These are phyloP conservation scores for Acronicta aceris DNA, from an alignment of 2,888 invertebrate species.

Conservation along the genomic window DNA sequence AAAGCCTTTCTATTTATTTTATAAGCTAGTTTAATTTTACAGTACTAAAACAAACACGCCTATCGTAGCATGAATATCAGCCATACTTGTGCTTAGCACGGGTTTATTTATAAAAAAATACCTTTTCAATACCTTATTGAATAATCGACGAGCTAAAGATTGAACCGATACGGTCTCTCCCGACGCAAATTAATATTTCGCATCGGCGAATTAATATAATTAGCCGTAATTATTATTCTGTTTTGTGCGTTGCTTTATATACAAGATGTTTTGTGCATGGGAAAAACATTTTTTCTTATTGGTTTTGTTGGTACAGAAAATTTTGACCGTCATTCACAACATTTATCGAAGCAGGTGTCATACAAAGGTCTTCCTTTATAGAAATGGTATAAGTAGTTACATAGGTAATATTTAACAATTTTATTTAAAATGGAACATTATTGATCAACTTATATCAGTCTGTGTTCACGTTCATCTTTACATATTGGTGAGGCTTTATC, in stretches of 20 bases:
- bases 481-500: too few relatives aligned
- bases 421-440: too few relatives aligned
- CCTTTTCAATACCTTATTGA: constrained; percentile 80
- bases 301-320: constrained; percentile 24
- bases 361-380: too few relatives aligned
- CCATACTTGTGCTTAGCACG: constrained; percentile 57
- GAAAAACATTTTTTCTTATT: constrained; percentile 39
- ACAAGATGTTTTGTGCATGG: constrained; percentile 43
- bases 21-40: background rate
- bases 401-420: too few relatives aligned
- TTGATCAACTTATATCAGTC: too few relatives aligned
- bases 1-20: background rate
- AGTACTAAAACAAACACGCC: constrained; percentile 70
- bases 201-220: constrained; percentile 79
- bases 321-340: background rate
- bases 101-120: constrained; percentile 67
- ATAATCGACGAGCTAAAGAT: constrained; percentile 75
- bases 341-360: background rate
- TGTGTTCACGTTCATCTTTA: too few relatives aligned
- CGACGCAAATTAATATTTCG: constrained; percentile 81
- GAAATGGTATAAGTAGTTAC: too few relatives aligned
- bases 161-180: constrained; percentile 63
- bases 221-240: constrained; percentile 69
- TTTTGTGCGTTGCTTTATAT: constrained; percentile 55
- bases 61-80: constrained; percentile 56